Evolutionary conservation across 2,113 vertebrate species (phyloP), one percentile per base, ranked within the genome.

Genomic region (Micronycteris hirsuta): DNA sequence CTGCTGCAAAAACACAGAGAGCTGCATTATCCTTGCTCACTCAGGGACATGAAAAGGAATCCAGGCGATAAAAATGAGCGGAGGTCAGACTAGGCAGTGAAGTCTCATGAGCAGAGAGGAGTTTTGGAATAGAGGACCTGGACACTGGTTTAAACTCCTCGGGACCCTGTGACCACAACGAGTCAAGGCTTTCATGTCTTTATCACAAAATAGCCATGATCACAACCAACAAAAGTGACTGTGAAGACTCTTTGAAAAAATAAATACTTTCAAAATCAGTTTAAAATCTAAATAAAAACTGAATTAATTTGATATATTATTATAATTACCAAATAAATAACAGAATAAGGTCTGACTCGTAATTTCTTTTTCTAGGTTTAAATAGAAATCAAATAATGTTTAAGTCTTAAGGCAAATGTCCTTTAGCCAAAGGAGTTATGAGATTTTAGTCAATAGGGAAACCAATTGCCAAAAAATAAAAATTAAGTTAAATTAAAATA

Each of bases 1-100:
- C 83, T 92, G 92, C 78, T 95, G 89, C 73, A 86, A 84, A 76
- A 83, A 86, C 85, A 94, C 78, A 76, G 91, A 82, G 36, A 41
- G 19, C 31, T 14, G 11, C 24, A 5, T 43, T 56, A 26, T 17
- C 78, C 90, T 92, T 73, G 56, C 63, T 84, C n/a, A 68, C 71
- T 33, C 1, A 0, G 45, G 33, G 41, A 78, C 43, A 38, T 86
- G 49, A 77, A 91, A 95, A 97, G 82, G 47, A 91, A 91, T 47
- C 31, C 52, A 65, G 16, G 77, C 10, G 54, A 45, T n/a, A 78
- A 47, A 85, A 74, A 38, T 22, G 88, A 93, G 7, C 19, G 14
- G 65, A 73, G 65, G 56, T 43, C 41, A 4, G 15, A n/a, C 24
- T 52, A 67, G 49, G 65, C 56, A 58, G n/a, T 28, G 7, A 89